These are phyloP conservation scores for Eufriesea mexicana DNA, from an alignment of 1,140 invertebrate genomes.

Conservation along the genomic window DNA sequence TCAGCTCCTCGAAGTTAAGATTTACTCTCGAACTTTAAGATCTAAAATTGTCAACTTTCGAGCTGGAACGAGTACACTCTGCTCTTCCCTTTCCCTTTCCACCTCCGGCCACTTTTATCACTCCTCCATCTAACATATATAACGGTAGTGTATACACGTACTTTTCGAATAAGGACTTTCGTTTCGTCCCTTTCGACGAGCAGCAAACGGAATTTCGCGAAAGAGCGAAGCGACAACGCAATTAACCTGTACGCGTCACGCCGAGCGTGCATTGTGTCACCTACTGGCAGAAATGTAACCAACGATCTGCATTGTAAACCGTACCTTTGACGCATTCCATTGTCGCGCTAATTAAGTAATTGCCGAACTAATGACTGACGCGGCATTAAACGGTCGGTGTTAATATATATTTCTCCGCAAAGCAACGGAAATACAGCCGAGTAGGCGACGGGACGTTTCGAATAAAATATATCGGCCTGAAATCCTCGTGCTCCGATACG, in stretches of 20 bases:
- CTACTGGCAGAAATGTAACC: background rate
- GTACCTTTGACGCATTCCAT: slow-evolving; percentile 8
- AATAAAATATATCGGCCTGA: background rate
- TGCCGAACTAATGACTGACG: background rate
- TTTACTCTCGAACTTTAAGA: slow-evolving; percentile 42
- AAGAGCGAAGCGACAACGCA: slow-evolving; percentile 9
- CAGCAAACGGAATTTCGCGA: background rate
- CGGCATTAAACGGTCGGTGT: background rate
- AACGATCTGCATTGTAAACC: background rate
- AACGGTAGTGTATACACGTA: background rate
- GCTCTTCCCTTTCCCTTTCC: background rate
- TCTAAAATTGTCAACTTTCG: slow-evolving; percentile 47
- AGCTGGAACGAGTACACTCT: background rate
- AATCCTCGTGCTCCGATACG: background rate
- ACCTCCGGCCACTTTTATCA: background rate
- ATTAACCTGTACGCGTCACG: slow-evolving; percentile 7
- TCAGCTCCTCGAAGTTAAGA: slow-evolving; percentile 38
- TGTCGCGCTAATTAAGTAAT: slow-evolving; percentile 19
- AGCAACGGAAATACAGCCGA: background rate
- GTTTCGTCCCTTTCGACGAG: background rate
- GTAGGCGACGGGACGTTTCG: rapidly evolving
- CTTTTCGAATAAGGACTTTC: background rate
- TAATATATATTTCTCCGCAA: background rate
- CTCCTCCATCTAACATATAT: background rate
- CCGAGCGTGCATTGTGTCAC: background rate